These are phyloP conservation scores for Pygoscelis adeliae DNA, from an alignment of 2,113 vertebrate species.

Conservation along the genomic window DNA sequence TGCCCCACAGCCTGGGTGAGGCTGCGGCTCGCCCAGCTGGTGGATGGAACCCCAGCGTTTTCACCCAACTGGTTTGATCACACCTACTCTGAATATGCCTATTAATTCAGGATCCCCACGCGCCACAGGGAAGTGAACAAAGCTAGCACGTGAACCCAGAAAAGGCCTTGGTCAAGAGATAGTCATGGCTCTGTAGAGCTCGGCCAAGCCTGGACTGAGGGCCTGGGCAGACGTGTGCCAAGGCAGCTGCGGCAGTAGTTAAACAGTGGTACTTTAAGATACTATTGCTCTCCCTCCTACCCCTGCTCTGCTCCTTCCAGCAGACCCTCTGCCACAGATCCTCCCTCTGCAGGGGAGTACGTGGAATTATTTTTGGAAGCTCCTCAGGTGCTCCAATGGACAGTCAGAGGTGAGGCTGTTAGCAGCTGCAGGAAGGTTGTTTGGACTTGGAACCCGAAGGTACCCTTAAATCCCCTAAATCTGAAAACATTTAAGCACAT, in stretches of 20 bases:
- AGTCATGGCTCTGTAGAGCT: not conserved
- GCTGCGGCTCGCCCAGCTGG: not conserved
- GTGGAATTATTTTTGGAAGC: not conserved
- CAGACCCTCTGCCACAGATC: not conserved
- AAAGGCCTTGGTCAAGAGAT: not conserved
- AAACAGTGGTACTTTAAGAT: not conserved
- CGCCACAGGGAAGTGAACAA: not conserved
- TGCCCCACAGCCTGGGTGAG: not conserved
- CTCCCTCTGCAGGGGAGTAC: not conserved
- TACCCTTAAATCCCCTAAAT: not conserved
- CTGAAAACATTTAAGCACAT: not conserved
- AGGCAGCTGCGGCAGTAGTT: not conserved
- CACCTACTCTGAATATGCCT: not conserved
- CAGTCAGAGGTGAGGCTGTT: not conserved
- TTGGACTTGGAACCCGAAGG: not conserved
- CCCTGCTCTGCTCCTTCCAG: not conserved
- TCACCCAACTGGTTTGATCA: constrained; percentile 29
- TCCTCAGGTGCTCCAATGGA: not conserved
- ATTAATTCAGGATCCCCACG: not conserved
- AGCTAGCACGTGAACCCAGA: not conserved
- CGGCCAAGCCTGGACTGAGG: not conserved
- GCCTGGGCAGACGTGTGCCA: not conserved
- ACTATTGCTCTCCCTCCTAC: not conserved
- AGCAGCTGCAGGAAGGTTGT: not conserved
- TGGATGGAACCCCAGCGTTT: not conserved